Conservation (phyloP, 2,888 invertebrate genomes). For the Agonopterix arenella region DNA sequence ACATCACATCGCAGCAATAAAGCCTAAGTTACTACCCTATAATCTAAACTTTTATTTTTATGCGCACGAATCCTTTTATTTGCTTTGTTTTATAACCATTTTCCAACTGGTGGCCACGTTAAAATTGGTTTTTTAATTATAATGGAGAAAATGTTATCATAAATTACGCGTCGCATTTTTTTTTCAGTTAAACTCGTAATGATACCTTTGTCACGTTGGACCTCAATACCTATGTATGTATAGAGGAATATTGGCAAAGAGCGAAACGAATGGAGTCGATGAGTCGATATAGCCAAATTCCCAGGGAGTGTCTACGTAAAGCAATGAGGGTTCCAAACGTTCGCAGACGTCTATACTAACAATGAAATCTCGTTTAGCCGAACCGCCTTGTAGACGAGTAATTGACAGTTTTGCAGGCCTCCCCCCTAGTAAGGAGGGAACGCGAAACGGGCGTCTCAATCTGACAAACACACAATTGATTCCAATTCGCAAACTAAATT, state of each 20-base stretch:
- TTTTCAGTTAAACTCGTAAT: no score
- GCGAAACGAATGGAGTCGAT: background rate
- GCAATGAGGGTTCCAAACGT: no score
- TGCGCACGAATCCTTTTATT: slow-evolving; percentile 18
- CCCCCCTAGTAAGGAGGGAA: slow-evolving; percentile 1
- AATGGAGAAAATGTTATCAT: no score
- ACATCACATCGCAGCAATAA: slow-evolving; percentile 32
- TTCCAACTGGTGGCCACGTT: no score
- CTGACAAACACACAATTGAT: slow-evolving; percentile 4
- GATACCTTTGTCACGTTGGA: no score
- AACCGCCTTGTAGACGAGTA: slow-evolving; percentile 20
- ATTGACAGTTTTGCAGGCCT: slow-evolving; percentile 20
- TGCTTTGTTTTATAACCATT: slow-evolving; percentile 13
- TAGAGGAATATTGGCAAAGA: no score
- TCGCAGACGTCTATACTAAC: slow-evolving; percentile 9
- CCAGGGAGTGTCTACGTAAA: slow-evolving; percentile 12
- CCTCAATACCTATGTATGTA: no score
- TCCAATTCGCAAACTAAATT: background rate
- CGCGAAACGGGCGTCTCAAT: slow-evolving; percentile 11
- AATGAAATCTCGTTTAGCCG: slow-evolving; percentile 30
- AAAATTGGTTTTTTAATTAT: no score
- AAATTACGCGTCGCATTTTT: no score
- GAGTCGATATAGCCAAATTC: slow-evolving; percentile 15
- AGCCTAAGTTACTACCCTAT: slow-evolving; percentile 26
- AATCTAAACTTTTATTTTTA: slow-evolving; percentile 30